These are phyloP conservation scores for Salarias fasciatus DNA, from an alignment of 2,797 vertebrate genomes.

Conservation along the genomic window DNA sequence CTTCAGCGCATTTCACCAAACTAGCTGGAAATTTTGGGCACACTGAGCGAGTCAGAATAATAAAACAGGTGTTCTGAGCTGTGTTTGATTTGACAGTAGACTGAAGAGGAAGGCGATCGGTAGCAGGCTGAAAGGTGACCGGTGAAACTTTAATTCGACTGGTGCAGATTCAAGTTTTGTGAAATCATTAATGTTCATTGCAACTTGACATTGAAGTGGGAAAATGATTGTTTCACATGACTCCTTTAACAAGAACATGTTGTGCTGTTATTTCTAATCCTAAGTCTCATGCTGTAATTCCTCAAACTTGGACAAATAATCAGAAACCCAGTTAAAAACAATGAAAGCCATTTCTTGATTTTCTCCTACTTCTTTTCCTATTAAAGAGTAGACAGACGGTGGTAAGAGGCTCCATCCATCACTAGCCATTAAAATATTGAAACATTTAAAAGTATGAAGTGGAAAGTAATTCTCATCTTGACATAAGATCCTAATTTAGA, in stretches of 20 bases:
- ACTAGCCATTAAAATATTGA: slow-evolving; percentile 14
- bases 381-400: slow-evolving; percentile 13
- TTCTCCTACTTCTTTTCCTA: neutral
- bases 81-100: slow-evolving; percentile 17
- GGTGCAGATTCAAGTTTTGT: neutral
- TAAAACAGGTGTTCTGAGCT: slow-evolving; percentile 20
- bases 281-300: neutral
- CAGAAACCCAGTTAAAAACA: no score
- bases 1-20: slow-evolving; percentile 51
- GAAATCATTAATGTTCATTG: neutral
- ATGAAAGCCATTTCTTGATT: neutral
- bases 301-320: neutral
- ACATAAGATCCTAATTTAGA: slow-evolving; percentile 26
- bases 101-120: slow-evolving; percentile 9
- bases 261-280: neutral
- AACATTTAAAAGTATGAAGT: slow-evolving; percentile 33
- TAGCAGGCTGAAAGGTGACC: neutral
- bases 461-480: slow-evolving; percentile 17
- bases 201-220: neutral
- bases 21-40: slow-evolving; percentile 39
- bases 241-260: neutral
- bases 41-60: slow-evolving; percentile 36
- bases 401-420: slow-evolving; percentile 1
- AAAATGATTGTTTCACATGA: neutral
- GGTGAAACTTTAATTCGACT: neutral